Conservation (phyloP, 2,888 invertebrate species). For the Conomelus anceps region DNA sequence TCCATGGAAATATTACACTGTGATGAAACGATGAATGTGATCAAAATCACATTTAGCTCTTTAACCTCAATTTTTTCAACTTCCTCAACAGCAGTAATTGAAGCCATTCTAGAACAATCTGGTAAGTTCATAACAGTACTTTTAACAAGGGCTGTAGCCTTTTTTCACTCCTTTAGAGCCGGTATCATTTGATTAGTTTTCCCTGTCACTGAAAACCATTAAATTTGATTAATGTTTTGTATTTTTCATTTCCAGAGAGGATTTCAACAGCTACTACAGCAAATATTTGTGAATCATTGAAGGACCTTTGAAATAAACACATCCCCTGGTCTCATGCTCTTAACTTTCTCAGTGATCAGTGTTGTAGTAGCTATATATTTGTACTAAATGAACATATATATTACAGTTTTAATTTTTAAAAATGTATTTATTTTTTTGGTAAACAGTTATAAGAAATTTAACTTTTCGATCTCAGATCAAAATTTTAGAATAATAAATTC, state of each 20-base stretch:
- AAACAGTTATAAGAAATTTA: background rate
- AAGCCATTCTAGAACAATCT: no score
- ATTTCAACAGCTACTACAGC: constrained; percentile 15
- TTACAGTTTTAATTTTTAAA: background rate
- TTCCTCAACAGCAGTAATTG: no score
- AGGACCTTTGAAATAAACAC: background rate
- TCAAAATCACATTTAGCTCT: no score
- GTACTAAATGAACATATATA: background rate
- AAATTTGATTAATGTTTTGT: background rate
- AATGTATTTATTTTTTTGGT: no score
- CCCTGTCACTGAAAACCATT: no score
- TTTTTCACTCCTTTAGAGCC: no score
- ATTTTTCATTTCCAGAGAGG: constrained; percentile 4
- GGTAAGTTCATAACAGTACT: no score
- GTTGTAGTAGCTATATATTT: background rate
- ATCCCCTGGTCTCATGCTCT: background rate
- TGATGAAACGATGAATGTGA: no score
- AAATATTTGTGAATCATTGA: background rate
- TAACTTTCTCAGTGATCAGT: background rate
- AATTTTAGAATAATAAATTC: background rate
- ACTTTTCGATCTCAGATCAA: background rate
- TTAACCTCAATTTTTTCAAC: no score
- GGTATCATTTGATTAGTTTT: no score
- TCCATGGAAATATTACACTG: no score
- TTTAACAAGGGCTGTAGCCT: no score